Conservation (phyloP, 92 coral and sea anemone genomes). For the Epizoanthus illoricatus region DNA sequence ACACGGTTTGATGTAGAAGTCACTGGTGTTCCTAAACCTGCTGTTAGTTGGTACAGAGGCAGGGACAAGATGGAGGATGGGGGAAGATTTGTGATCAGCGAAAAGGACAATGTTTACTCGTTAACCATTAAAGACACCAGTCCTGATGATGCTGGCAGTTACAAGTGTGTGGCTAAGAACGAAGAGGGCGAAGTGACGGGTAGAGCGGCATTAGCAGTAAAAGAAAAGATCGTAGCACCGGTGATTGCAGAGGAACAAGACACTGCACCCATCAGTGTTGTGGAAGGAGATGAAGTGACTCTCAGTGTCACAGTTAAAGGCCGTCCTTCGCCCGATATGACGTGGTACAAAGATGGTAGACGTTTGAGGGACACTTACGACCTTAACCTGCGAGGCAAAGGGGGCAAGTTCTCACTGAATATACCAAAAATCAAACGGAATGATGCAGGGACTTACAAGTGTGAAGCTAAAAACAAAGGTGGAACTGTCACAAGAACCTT, state of each 20-base stretch:
- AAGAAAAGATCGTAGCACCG: slow-evolving; percentile 71
- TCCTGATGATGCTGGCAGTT: slow-evolving; percentile 72
- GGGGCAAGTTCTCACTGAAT: slow-evolving; percentile 20
- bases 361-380: slow-evolving; percentile 35
- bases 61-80: slow-evolving; percentile 63
- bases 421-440: slow-evolving; percentile 11
- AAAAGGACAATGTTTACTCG: slow-evolving; percentile 48
- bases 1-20: slow-evolving; percentile 73
- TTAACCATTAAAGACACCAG: slow-evolving; percentile 59
- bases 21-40: slow-evolving; percentile 80
- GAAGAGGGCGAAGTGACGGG: slow-evolving; percentile 84
- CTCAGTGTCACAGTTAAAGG: slow-evolving; percentile 67
- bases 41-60: slow-evolving; percentile 72
- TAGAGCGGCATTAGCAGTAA: slow-evolving; percentile 80
- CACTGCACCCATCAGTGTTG: slow-evolving; percentile 50
- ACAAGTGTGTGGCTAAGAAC: slow-evolving; percentile 82
- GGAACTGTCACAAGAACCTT: slow-evolving; percentile 11
- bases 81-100: slow-evolving; percentile 60
- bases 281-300: slow-evolving; percentile 50
- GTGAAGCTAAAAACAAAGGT: slow-evolving; percentile 30
- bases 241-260: slow-evolving; percentile 53
- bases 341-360: slow-evolving; percentile 69
- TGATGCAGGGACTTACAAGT: slow-evolving; percentile 18
- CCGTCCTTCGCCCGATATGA: slow-evolving; percentile 57
- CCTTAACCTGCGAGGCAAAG: slow-evolving; percentile 27